Evolutionary conservation across 2,888 invertebrate species (phyloP), one percentile per base, ranked within the genome.

Genomic region (Drosophila austrosaltans): DNA sequence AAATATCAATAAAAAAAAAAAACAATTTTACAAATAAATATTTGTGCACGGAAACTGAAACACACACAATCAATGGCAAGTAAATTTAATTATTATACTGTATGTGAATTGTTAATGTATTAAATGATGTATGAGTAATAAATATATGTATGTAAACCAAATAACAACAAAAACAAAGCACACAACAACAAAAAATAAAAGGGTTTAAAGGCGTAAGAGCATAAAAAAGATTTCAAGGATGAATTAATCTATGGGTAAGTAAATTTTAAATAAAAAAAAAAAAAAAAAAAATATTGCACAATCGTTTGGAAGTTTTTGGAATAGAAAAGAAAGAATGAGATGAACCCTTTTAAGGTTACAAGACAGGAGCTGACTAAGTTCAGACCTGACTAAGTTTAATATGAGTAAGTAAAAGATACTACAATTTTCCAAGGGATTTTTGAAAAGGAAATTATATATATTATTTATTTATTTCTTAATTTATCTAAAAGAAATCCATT

Each of bases 31-130:
- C 66, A 73, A 66, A 72, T 59, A 59, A 72, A 67, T 73, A 67
- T 73, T 76, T 81, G 79, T 84, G 77, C 87, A 73, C 74, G 72
- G 57, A 66, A 76, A 72, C 48, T 16, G 63, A 48, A 73, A 67
- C 72, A 73, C 74, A 72, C 79, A 79, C 85, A 86, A 86, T 88
- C 89, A 86, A 85, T 69, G 78, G 71, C 76, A 86, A 78, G 72
- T 83, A 84, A 87, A 87, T 80, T 78, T 82, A 81, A 79, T 77
- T 77, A 88, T 77, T 77, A 76, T 77, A 88, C 75, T 88, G 81
- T 81, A 88, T 86, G 89, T 88, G 77, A 86, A 81, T 79, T 86
- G 85, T 86, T 88, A 81, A 86, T 81, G 85, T 88, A 84, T 84
- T 87, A 72, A 81, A 81, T 63, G 71, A 81, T 83, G 79, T 81